Conservation (phyloP, 2,888 invertebrate species). For the Meteorus colon region DNA sequence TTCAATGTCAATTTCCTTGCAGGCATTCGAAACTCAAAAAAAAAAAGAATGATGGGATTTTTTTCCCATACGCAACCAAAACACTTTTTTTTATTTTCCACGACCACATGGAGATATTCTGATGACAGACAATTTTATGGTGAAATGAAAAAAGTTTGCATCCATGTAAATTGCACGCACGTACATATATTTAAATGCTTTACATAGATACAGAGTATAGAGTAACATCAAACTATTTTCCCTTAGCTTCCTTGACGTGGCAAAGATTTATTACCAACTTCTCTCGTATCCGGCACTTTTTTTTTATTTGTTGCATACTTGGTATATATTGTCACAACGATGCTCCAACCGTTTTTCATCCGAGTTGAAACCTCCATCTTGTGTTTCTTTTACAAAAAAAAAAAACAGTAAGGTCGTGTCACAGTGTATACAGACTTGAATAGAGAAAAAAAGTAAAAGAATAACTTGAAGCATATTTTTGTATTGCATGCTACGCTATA, state of each 20-base stretch:
- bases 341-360: not conserved
- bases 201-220: not conserved
- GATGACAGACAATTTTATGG: slow-evolving; percentile 8
- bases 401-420: not conserved
- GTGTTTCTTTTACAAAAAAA: not conserved
- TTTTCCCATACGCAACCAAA: too few relatives aligned
- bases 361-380: not conserved
- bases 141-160: not conserved
- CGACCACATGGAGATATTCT: not conserved
- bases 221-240: slow-evolving; percentile 3
- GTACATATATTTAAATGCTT: not conserved
- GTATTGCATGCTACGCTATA: not conserved
- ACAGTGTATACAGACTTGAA: not conserved
- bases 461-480: not conserved
- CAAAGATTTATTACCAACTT: slow-evolving; percentile 7
- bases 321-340: not conserved
- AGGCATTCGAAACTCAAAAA: not conserved
- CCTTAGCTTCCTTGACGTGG: not conserved
- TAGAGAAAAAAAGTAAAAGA: not conserved
- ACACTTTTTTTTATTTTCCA: not conserved
- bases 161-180: not conserved
- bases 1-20: slow-evolving; percentile 10
- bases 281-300: not conserved
- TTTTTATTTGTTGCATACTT: slow-evolving; percentile 1
- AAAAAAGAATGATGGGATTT: slow-evolving; percentile 4